These are phyloP conservation scores for Latrodectus geometricus DNA, from an alignment of 1,140 invertebrate genomes.

Conservation along the genomic window DNA sequence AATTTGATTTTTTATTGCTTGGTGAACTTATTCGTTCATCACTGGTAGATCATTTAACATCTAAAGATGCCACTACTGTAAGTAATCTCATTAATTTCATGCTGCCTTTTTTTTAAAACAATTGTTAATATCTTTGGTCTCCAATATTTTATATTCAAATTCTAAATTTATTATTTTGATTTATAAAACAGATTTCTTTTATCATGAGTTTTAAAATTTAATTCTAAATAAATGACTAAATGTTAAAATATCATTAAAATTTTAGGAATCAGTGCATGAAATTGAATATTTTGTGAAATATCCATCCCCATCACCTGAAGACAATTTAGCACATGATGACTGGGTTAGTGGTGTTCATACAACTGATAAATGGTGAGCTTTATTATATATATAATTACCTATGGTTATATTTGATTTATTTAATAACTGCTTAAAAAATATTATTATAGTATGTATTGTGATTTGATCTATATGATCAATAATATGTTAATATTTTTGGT, in stretches of 20 bases:
- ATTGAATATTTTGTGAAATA: conserved; percentile 91
- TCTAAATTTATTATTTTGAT: too few relatives aligned
- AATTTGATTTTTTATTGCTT: conserved; percentile 54
- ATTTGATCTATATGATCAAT: too few relatives aligned
- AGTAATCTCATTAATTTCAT: neutral
- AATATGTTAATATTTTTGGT: too few relatives aligned
- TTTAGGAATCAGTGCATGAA: conserved; percentile 74
- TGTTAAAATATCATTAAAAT: neutral
- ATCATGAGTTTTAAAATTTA: too few relatives aligned
- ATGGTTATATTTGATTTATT: too few relatives aligned
- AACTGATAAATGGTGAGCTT: conserved; percentile 77
- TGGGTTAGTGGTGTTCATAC: conserved; percentile 91
- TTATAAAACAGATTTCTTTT: too few relatives aligned
- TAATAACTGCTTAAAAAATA: too few relatives aligned
- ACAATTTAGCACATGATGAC: conserved; percentile 93
- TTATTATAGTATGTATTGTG: too few relatives aligned
- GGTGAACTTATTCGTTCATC: conserved; percentile 45
- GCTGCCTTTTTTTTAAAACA: neutral
- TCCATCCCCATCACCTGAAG: conserved; percentile 88
- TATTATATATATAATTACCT: too few relatives aligned
- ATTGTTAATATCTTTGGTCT: neutral
- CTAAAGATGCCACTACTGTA: conserved; percentile 27
- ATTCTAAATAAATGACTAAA: too few relatives aligned
- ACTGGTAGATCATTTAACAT: conserved; percentile 18
- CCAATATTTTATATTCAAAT: neutral